Base-by-base conservation (phyloP, 2,797 vertebrate species). In the Scolopax bukidnonensis region DNA sequence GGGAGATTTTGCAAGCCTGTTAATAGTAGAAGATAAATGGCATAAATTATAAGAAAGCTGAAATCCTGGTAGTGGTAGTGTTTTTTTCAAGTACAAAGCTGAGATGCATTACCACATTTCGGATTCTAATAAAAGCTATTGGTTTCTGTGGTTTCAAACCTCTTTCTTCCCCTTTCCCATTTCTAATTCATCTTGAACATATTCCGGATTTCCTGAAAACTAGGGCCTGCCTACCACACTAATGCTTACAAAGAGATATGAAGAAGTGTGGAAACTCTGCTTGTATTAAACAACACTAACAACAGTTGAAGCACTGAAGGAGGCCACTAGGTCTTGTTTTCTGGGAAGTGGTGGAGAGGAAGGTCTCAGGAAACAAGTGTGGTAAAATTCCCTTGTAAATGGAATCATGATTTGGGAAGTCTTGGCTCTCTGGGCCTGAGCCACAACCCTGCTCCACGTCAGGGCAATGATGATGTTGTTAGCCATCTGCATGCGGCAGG, bases 61-160 rank as follows among this genome's bases (percentile, higher is more conserved):
- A 74, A 93, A 95, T 83, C 45, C 40, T 89, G 54, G 28, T 76
- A 47, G 51, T 18, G 48, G 70, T 36, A 23, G 25, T 21, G 18
- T 36, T 64, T 69, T 77, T 77, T 84, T 82, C 15, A 33, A 18
- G 67, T 79, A n/a, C 53, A 74, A 90, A 84, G 63, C 38, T 67
- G 88, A 91, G 54, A 86, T 38, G 50, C 3, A 13, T 84, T 76
- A 79, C 54, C 67, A 77, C 30, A 61, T 85, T 90, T 84, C 51
- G 84, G 24, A 83, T 74, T 90, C 91, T 83, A 87, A 77, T 80
- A 91, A 84, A 90, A 92, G 88, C 48, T 70, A 12, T 36, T 77
- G 77, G 71, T 74, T 93, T 93, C 24, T 94, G 92, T 87, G 92
- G 91, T 91, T 96, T 95, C 73, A 84, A 45, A 76, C 47, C 16